phyloP scores from a whole-genome alignment of 2,888 invertebrate genomes.

The Meghimatium bilineatum region DNA sequence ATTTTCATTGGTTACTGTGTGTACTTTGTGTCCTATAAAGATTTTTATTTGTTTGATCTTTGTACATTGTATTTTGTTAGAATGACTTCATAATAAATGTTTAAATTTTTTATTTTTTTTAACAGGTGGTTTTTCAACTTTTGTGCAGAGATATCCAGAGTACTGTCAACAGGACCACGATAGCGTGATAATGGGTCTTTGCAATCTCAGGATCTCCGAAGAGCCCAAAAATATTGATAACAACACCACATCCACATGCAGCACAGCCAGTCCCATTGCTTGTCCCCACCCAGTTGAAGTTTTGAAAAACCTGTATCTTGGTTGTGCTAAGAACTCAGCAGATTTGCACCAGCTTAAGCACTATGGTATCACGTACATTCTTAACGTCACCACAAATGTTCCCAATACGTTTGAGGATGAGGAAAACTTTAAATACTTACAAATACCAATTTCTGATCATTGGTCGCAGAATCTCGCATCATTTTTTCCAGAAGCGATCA shows the following conservation, averaged over 20 bases:
- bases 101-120: neutral
- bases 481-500: conserved; percentile 95
- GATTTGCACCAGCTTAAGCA: conserved; percentile 92
- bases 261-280: conserved; percentile 56
- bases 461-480: conserved; percentile 96
- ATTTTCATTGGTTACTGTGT: too few relatives aligned
- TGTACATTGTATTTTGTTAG: too few relatives aligned
- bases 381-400: conserved; percentile 97
- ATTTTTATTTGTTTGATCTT: too few relatives aligned
- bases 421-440: conserved; percentile 92
- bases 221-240: conserved; percentile 70
- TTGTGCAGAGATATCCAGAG: conserved; percentile 90
- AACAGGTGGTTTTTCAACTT: conserved; percentile 88
- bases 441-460: conserved; percentile 97
- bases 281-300: conserved; percentile 92
- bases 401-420: conserved; percentile 91
- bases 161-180: conserved; percentile 83
- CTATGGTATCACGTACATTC: conserved; percentile 93
- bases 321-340: conserved; percentile 95
- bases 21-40: too few relatives aligned
- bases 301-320: conserved; percentile 93
- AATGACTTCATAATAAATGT: too few relatives aligned
- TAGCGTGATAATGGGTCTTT: conserved; percentile 82
- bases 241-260: conserved; percentile 53
- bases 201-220: conserved; percentile 82